phyloP scores from a whole-genome alignment of 2,113 vertebrate genomes.

The Upupa epops region DNA sequence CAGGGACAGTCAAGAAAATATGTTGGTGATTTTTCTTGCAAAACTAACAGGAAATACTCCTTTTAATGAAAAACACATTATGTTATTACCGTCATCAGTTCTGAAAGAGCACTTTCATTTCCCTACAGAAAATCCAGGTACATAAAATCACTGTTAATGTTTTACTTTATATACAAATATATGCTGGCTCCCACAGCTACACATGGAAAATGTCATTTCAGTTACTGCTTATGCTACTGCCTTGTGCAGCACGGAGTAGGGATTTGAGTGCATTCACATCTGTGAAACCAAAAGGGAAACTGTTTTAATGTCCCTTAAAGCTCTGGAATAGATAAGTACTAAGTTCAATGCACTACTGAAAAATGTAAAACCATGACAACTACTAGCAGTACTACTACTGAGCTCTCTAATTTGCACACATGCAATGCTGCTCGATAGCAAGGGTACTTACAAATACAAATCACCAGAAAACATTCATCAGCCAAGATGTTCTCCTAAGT shows the following conservation, averaged over 20 bases:
- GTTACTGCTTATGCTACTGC: not conserved
- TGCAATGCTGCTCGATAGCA: not conserved
- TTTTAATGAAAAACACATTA: not conserved
- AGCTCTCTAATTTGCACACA: not conserved
- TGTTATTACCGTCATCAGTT: not conserved
- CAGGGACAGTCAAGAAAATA: not conserved
- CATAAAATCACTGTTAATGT: not conserved
- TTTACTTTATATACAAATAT: not conserved
- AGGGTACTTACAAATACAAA: not conserved
- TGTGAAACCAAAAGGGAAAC: not conserved
- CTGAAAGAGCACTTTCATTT: not conserved
- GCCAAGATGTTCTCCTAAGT: not conserved
- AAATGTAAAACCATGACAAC: too few species aligned
- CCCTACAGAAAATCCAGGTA: not conserved
- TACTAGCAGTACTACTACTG: too few species aligned
- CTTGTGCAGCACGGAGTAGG: not conserved
- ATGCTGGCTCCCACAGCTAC: not conserved
- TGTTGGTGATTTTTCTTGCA: not conserved
- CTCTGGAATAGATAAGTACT: not conserved
- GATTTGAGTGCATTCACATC: not conserved
- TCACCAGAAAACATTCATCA: not conserved
- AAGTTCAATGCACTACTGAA: not conserved
- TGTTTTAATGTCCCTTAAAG: not conserved
- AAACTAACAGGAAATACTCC: not conserved
- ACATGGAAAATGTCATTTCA: not conserved